Evolutionary conservation across 2,797 vertebrate genomes (phyloP).

Genomic region (Hylomyscus alleni): DNA sequence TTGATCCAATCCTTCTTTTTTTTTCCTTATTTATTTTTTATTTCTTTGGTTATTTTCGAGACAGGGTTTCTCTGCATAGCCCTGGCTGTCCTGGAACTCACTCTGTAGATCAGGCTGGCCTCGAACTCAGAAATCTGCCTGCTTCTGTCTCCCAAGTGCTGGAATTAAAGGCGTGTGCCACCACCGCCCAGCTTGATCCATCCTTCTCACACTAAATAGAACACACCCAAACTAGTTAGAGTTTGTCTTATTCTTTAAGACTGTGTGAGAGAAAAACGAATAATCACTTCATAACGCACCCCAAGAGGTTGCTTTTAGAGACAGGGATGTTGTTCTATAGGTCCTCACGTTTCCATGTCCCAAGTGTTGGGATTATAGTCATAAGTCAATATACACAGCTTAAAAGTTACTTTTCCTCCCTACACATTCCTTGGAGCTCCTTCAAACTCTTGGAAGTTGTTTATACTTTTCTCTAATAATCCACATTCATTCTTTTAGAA

Average conservation of each 20-base stretch:
- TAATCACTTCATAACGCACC: not conserved
- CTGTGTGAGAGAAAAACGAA: not conserved
- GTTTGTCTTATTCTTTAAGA: conserved; percentile 36
- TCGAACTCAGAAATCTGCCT: too few relatives aligned
- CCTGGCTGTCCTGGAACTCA: too few relatives aligned
- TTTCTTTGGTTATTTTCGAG: too few relatives aligned
- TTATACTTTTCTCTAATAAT: not conserved
- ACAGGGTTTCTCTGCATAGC: too few relatives aligned
- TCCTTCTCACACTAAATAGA: not conserved
- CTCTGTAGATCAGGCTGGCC: too few relatives aligned
- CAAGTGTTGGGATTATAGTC: not conserved
- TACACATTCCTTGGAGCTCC: not conserved
- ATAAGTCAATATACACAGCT: not conserved
- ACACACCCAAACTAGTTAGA: not conserved
- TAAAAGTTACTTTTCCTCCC: not conserved
- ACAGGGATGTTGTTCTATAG: not conserved
- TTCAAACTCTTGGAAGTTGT: not conserved
- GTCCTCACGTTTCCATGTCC: not conserved
- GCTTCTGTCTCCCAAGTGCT: too few relatives aligned
- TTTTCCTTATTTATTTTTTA: too few relatives aligned
- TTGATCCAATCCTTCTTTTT: too few relatives aligned
- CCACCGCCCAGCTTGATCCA: too few relatives aligned
- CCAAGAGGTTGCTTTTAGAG: not conserved
- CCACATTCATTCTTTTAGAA: not conserved
- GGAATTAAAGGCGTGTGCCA: too few relatives aligned